Evolutionary conservation across 2,797 vertebrate genomes (phyloP).

Genomic region (Cyprinella venusta): DNA sequence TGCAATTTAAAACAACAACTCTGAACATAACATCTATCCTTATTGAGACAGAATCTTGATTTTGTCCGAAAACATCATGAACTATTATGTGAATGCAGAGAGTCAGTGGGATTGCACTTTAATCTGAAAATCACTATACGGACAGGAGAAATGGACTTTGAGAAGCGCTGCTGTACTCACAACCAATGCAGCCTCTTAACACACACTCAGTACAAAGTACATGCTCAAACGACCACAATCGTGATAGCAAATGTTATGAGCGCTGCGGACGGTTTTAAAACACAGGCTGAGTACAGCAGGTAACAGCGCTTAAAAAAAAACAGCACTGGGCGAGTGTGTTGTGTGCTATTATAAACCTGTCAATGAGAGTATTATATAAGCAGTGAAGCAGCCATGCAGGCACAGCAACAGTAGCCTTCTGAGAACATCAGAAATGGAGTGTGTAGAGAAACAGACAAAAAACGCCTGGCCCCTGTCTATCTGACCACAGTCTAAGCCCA

Average conservation of each 20-base stretch:
- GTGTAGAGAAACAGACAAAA: conserved; percentile 62
- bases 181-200: background rate
- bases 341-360: conserved; percentile 49
- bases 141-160: conserved; percentile 8
- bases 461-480: conserved; percentile 64
- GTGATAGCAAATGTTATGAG: background rate
- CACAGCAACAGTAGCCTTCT: conserved; percentile 6
- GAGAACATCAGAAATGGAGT: conserved; percentile 48
- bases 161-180: background rate
- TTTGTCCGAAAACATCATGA: conserved; percentile 19
- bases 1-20: background rate
- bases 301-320: background rate
- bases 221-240: background rate
- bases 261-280: background rate
- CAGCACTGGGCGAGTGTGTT: background rate
- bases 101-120: conserved; percentile 19
- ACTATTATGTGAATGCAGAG: background rate
- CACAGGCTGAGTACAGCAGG: background rate
- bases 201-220: conserved; percentile 9
- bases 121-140: background rate
- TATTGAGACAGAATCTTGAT: background rate
- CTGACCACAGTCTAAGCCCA: conserved; percentile 62
- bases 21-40: background rate
- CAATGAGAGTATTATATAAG: conserved; percentile 57
- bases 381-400: conserved; percentile 19